Evolutionary conservation across 2,888 invertebrate genomes (phyloP).

Genomic region (Lydus trimaculatus): DNA sequence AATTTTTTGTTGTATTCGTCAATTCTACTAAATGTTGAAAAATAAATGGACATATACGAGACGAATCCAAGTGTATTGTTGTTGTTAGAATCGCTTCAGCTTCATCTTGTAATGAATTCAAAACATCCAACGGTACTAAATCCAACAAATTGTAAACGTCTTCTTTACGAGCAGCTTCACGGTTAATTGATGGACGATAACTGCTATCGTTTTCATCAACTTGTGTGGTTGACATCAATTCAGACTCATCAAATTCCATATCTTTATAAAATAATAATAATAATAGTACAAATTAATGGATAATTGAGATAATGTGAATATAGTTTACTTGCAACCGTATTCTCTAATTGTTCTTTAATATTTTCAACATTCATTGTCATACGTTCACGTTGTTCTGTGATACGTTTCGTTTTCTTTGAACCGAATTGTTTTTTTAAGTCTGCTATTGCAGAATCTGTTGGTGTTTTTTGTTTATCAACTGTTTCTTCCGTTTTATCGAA

Average conservation of each 20-base stretch:
- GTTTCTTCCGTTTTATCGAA: conserved; percentile 28
- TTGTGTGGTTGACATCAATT: not conserved
- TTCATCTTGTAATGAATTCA: conserved; percentile 50
- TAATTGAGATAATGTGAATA: conserved; percentile 15
- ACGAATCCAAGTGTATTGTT: conserved; percentile 27
- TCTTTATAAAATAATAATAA: conserved; percentile 32
- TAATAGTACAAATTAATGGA: no score
- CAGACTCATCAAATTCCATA: conserved; percentile 34
- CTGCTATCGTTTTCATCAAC: conserved; percentile 53
- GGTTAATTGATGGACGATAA: conserved; percentile 64
- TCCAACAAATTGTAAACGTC: conserved; percentile 62
- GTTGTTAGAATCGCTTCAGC: conserved; percentile 38
- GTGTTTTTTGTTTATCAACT: conserved; percentile 24
- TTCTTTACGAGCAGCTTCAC: conserved; percentile 59
- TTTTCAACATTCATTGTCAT: conserved; percentile 66
- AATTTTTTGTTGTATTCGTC: conserved; percentile 29
- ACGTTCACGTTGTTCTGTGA: conserved; percentile 68
- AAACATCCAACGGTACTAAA: conserved; percentile 60
- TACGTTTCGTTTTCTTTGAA: conserved; percentile 68
- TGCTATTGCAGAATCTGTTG: conserved; percentile 30
- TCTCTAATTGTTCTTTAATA: conserved; percentile 66
- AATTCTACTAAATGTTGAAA: conserved; percentile 39
- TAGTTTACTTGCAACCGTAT: conserved; percentile 62
- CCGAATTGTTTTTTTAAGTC: conserved; percentile 70
- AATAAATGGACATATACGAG: conserved; percentile 41